Evolutionary conservation across 2,888 invertebrate species (phyloP), one percentile per base, ranked within the genome.

Genomic region (Amphipyra berbera): DNA sequence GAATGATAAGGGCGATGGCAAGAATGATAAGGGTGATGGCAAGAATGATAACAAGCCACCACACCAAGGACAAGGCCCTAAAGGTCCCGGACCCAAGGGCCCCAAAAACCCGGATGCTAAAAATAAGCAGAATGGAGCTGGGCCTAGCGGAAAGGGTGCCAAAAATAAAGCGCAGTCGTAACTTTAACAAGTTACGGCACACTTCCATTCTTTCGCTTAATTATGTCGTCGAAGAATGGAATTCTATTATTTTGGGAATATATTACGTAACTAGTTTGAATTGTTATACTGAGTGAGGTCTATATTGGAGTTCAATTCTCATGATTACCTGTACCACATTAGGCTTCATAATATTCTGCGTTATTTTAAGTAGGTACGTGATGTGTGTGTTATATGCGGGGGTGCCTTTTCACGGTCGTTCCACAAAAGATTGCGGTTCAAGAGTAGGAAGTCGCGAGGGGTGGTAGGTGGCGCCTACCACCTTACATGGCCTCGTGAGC

Each of bases 41-140:
- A 76, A 76, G 45, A 80, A 80, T 54, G 81, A 76, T n/a, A 79
- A 76, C 40, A 83, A 83, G 10, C 68, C 72, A 6, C 65, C 62
- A 9, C 67, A 73, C 37, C 76, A 55, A 55, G 80, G 80, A 5
- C 81, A 81, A 3, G 75, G 75, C 0, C 80, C 82, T 0, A 87
- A 86, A 63, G 83, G 84, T 1, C 78, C 83, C 6, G 73, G 69
- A 2, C 71, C 64, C 6, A 81, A 81, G 27, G 72, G 66, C 4
- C 70, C 68, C 7, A 71, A 73, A 52, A 50, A 66, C 41, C 46
- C 45, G 5, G 76, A 75, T 14, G 46, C 46, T 38, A 74, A 73
- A 47, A 64, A 65, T 41, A 76, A 75, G 44, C 73, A 54, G n/a
- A 78, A 76, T 44, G 73, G 75, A 10, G 45, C 63, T 44, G 73